Percentiles rank a stretch among this genome's conserved stretches.
phyloP scores from a whole-genome alignment of 2,888 invertebrate genomes.

The Eutolmus rufibarbis region DNA sequence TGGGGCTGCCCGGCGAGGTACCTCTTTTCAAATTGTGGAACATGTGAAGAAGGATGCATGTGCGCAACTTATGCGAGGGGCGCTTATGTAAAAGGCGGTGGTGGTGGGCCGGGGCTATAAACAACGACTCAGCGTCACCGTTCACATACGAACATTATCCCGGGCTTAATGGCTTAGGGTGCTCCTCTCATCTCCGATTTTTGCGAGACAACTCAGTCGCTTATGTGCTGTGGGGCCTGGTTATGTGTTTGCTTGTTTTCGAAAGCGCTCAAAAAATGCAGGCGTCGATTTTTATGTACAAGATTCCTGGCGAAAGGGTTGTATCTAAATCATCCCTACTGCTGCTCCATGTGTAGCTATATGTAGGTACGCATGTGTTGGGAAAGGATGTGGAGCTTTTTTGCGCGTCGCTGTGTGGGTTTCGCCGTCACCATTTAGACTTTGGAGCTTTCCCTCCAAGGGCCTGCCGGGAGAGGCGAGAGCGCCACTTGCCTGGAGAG shows the following conservation, averaged over 20 bases:
- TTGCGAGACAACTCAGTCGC: neutral
- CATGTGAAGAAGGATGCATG: slow-evolving; percentile 23
- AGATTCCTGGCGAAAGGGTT: slow-evolving; percentile 25
- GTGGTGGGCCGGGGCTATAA: neutral
- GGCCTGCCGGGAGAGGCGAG: neutral
- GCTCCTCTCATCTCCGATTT: neutral
- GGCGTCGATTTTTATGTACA: slow-evolving; percentile 40
- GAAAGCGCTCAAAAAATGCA: slow-evolving; percentile 22
- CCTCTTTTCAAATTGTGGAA: neutral
- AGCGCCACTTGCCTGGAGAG: slow-evolving; percentile 24
- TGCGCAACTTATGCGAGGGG: slow-evolving; percentile 16
- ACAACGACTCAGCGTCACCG: neutral
- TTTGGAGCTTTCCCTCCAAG: neutral
- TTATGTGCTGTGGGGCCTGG: slow-evolving; percentile 18
- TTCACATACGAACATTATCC: slow-evolving; percentile 30
- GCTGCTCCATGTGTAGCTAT: neutral
- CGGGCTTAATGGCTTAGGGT: slow-evolving; percentile 12
- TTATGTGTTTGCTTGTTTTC: slow-evolving; percentile 36
- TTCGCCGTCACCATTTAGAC: neutral
- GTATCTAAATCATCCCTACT: slow-evolving; percentile 26
- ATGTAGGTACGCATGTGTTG: slow-evolving; percentile 35
- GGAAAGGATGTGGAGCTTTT: slow-evolving; percentile 1
- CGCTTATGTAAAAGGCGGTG: slow-evolving; percentile 2
- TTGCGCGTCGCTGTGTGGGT: neutral
- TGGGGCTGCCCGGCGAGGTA: neutral